These are phyloP conservation scores for Rhagoletis zephyria DNA, from an alignment of 1,140 invertebrate species.

Conservation along the genomic window DNA sequence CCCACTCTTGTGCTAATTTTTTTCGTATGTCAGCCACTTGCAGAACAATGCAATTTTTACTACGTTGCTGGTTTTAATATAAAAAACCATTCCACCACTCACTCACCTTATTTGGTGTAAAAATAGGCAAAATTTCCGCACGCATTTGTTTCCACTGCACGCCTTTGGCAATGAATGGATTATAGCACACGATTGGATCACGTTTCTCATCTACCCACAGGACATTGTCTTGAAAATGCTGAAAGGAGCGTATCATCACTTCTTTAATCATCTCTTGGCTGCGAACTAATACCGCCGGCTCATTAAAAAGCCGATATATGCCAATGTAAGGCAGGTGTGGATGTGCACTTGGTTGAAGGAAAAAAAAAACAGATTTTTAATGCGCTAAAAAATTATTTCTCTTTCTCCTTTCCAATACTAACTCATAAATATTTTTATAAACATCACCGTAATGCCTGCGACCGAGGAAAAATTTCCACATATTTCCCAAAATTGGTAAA, in stretches of 20 bases:
- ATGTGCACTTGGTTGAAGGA: slow-evolving; percentile 56
- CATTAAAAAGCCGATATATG: slow-evolving; percentile 65
- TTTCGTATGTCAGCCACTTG: too few species aligned
- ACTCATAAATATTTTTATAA: slow-evolving; percentile 63
- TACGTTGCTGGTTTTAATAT: too few species aligned
- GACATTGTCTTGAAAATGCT: slow-evolving; percentile 62
- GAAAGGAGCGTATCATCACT: slow-evolving; percentile 60
- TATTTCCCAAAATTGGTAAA: slow-evolving; percentile 62
- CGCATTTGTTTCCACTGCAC: slow-evolving; percentile 60
- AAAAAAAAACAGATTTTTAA: neutral
- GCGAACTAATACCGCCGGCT: slow-evolving; percentile 62
- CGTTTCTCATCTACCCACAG: slow-evolving; percentile 56
- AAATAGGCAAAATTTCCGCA: slow-evolving; percentile 61
- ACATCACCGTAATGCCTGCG: slow-evolving; percentile 61
- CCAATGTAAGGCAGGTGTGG: slow-evolving; percentile 59
- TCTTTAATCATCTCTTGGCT: slow-evolving; percentile 58
- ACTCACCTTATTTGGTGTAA: slow-evolving; percentile 61
- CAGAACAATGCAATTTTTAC: too few species aligned
- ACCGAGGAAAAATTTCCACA: slow-evolving; percentile 59
- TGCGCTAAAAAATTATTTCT: neutral
- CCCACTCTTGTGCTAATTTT: too few species aligned
- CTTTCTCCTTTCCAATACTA: slow-evolving; percentile 8
- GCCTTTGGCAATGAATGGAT: slow-evolving; percentile 64
- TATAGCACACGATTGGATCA: slow-evolving; percentile 59
- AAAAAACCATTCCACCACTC: too few species aligned